A percentile compares a stretch with the other conserved stretches of the same genome.
phyloP scores from a whole-genome alignment of 2,113 vertebrate species.

The Prunella himalayana region DNA sequence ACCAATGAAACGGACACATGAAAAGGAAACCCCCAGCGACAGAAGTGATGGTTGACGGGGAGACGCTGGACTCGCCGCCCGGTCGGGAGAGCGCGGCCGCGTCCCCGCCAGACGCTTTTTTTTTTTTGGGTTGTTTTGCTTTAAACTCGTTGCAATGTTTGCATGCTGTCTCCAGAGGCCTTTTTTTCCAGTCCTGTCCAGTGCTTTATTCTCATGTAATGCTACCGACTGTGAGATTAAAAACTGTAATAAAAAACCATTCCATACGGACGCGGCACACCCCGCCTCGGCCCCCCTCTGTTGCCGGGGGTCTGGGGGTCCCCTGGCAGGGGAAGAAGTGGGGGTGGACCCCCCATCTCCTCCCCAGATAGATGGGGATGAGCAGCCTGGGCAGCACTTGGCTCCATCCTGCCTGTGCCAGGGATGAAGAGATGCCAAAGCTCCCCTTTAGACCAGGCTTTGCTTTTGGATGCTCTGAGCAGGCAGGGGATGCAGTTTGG shows the following conservation, averaged over 20 bases:
- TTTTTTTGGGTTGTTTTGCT: constrained; percentile 72
- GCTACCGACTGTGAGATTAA: constrained; percentile 86
- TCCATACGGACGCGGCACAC: constrained; percentile 74
- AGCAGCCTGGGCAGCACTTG: neutral
- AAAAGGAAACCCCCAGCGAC: constrained; percentile 42
- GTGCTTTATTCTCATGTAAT: constrained; percentile 86
- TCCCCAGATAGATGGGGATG: fast-evolving
- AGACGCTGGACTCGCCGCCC: neutral
- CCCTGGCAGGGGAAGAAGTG: neutral
- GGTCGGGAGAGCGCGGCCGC: constrained; percentile 4
- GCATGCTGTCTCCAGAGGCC: constrained; percentile 89
- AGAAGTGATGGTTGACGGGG: constrained; percentile 55
- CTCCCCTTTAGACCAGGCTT: neutral
- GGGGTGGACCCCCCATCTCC: fast-evolving
- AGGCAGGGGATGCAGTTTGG: fast-evolving
- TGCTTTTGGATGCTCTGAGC: neutral
- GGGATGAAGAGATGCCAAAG: neutral
- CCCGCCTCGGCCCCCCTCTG: neutral
- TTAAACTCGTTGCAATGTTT: constrained; percentile 78
- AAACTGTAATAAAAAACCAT: constrained; percentile 87
- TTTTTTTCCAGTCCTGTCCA: constrained; percentile 87
- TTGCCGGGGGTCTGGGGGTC: neutral
- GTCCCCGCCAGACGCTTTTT: constrained; percentile 54
- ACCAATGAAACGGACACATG: constrained; percentile 10
- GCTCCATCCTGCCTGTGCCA: fast-evolving